These are phyloP conservation scores for Melanostoma mellinum DNA, from an alignment of 2,888 invertebrate genomes.

Conservation along the genomic window DNA sequence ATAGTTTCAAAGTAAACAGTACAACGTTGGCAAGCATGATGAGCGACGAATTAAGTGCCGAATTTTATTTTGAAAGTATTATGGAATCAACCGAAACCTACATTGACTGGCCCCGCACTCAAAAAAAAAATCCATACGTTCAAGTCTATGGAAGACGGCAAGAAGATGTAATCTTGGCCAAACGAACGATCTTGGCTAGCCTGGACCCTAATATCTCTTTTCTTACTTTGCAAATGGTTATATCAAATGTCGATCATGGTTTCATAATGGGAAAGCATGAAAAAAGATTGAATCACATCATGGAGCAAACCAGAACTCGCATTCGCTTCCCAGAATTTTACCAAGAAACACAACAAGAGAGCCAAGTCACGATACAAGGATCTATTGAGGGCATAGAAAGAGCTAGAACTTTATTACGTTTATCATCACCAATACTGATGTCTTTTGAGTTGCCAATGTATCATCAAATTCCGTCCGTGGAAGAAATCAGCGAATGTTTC, in stretches of 20 bases:
- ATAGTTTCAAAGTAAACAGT: constrained; percentile 94
- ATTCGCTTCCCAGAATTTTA: constrained; percentile 99
- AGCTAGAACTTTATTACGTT: constrained; percentile 93
- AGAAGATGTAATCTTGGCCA: constrained; percentile 91
- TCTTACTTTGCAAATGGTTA: constrained; percentile 98
- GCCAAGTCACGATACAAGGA: constrained; percentile 98
- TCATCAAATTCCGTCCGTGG: constrained; percentile 89
- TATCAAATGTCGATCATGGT: constrained; percentile 98
- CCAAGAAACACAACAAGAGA: constrained; percentile 94
- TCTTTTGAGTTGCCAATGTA: constrained; percentile 95
- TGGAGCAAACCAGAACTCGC: constrained; percentile 98
- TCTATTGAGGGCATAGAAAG: constrained; percentile 94
- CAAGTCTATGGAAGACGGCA: constrained; percentile 89
- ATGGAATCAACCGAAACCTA: constrained; percentile 96
- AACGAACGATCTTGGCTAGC: constrained; percentile 92
- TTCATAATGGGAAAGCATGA: constrained; percentile 96
- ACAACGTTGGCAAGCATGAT: constrained; percentile 96
- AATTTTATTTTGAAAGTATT: constrained; percentile 83
- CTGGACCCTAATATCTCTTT: constrained; percentile 96
- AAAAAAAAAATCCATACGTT: constrained; percentile 97
- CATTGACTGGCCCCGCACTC: constrained; percentile 94
- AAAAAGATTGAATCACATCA: constrained; percentile 87
- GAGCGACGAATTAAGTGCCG: constrained; percentile 79
- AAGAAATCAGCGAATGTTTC: constrained; percentile 92
- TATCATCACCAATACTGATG: constrained; percentile 94